phyloP scores from a whole-genome alignment of 2,888 invertebrate species.

The Macaria notata region DNA sequence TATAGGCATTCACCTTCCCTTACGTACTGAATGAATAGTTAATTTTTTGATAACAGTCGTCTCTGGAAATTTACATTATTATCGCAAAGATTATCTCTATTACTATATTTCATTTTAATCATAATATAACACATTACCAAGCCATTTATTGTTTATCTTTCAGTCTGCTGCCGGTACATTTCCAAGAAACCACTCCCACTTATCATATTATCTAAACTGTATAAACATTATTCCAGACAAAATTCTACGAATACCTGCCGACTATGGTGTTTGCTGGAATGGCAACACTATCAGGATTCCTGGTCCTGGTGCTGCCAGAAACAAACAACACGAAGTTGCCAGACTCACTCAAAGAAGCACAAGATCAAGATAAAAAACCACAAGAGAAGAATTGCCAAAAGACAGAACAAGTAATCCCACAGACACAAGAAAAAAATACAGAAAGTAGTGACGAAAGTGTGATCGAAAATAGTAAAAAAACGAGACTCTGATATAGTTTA shows the following conservation, averaged over 20 bases:
- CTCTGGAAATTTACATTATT: too few species aligned
- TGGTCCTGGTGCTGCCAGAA: constrained; percentile 83
- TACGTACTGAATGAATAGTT: too few species aligned
- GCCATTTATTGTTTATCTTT: too few species aligned
- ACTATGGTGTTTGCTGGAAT: constrained; percentile 82
- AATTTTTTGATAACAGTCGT: too few species aligned
- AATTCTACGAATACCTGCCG: constrained; percentile 74
- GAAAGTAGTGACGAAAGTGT: constrained; percentile 13
- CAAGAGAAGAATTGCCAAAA: constrained; percentile 24
- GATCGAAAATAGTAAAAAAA: constrained; percentile 20
- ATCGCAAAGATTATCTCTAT: too few species aligned
- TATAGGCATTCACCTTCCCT: too few species aligned
- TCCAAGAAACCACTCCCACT: not conserved
- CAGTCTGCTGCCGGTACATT: too few species aligned
- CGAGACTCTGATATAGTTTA: constrained; percentile 21
- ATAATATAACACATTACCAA: too few species aligned
- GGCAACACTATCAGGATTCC: constrained; percentile 78
- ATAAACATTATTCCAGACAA: constrained; percentile 55
- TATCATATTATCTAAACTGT: too few species aligned
- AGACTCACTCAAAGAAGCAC: constrained; percentile 83
- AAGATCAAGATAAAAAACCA: constrained; percentile 65
- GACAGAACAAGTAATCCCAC: constrained; percentile 1
- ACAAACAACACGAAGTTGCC: constrained; percentile 83
- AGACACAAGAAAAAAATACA: constrained; percentile 14
- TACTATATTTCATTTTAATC: too few species aligned